Conservation (phyloP, 2,888 invertebrate genomes). For the Drosophila acutilabella region DNA sequence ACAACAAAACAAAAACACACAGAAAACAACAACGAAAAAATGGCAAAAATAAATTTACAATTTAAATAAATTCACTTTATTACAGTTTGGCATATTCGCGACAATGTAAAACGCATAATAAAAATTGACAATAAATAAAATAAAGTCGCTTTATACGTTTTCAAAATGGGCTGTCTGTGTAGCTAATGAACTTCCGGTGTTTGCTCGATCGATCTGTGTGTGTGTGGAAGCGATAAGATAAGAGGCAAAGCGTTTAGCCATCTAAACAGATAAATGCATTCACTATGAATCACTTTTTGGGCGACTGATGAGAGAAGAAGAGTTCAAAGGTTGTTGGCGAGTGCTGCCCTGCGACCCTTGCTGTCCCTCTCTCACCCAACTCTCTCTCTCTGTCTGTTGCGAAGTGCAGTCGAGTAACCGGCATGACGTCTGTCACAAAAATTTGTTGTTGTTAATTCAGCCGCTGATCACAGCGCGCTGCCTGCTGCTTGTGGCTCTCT, state of each 20-base stretch:
- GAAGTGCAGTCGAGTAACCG: constrained; percentile 38
- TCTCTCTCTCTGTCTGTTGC: neutral
- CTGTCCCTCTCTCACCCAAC: neutral
- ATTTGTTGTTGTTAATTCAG: constrained; percentile 9
- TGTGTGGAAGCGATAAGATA: constrained; percentile 10
- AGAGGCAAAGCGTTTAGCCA: neutral
- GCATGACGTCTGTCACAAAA: constrained; percentile 42
- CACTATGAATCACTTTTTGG: constrained; percentile 44
- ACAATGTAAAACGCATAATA: constrained; percentile 77
- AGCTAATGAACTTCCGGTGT: constrained; percentile 72
- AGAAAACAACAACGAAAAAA: constrained; percentile 11
- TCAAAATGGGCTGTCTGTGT: constrained; percentile 24
- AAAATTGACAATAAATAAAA: constrained; percentile 68
- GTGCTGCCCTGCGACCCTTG: constrained; percentile 2
- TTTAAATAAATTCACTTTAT: constrained; percentile 75
- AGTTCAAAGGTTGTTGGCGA: constrained; percentile 43
- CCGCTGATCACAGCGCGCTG: neutral
- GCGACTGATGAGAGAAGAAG: constrained; percentile 16
- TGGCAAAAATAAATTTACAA: constrained; percentile 60
- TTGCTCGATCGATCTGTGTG: constrained; percentile 23
- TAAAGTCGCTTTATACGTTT: constrained; percentile 56
- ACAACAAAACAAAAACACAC: constrained; percentile 28
- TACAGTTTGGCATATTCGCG: constrained; percentile 72
- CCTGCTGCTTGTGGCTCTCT: constrained; percentile 11
- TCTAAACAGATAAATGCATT: constrained; percentile 19